Evolutionary conservation across 2,113 vertebrate species (phyloP), one percentile per base, ranked within the genome.

Genomic region (Antechinus stuartii): DNA sequence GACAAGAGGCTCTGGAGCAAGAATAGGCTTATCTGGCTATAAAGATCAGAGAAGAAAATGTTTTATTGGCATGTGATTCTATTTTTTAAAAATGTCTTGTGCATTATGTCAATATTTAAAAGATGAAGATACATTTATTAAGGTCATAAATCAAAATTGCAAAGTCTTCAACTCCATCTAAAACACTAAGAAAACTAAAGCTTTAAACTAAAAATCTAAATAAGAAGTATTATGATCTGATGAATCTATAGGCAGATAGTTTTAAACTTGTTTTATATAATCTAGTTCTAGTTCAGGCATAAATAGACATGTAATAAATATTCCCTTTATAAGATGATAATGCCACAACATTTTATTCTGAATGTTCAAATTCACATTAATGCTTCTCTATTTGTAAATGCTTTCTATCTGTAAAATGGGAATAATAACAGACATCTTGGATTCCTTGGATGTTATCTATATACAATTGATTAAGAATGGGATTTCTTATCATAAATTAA

Each of bases 1-100:
- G 97, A 99, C 94, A 96, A 99, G 98, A 10, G 99, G 99, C 96
- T 99, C 99, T 4, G 99, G 99, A 95, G 99, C 99, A 97, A 99
- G 98, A 95, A 99, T 95, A 30, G 99, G 98, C 94, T 99, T 99
- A 96, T 99, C 99, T 99, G 99, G 97, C 56, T 95, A 93, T 90
- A 91, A 93, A 98, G 95, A 98, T 93, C 9, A 97, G 95, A 95
- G 93, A 35, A 96, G 91, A 97, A 57, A 96, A 92, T 46, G 91
- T 54, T 91, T 97, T 91, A 95, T 93, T 2, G 25, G 49, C 1
- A 84, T 22, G 5, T 1, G 90, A 16, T 30, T 96, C 93, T 95
- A 42, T 52, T 53, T 49, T 52, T 53, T 49, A 1, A 94, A 56
- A 92, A 56, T 0, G 54, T 90, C 47, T 25, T 35, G 14, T 27